Conservation (phyloP, 2,113 vertebrate genomes). For the Chaenogobius annularis region DNA sequence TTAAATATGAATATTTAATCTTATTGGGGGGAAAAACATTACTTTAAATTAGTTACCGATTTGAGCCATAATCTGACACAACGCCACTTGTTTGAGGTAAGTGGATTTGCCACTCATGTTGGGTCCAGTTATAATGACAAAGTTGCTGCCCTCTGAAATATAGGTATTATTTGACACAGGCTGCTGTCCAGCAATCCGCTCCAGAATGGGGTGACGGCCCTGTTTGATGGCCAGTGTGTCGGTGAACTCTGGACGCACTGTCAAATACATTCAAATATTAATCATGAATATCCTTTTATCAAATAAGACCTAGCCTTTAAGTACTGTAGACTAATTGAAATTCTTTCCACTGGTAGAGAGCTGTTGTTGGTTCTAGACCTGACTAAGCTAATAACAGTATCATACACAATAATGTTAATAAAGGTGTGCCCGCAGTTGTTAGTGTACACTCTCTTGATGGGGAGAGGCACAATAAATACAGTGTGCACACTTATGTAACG, state of each 20-base stretch:
- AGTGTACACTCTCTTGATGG: constrained; percentile 28
- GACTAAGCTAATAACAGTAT: background rate
- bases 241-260: constrained; percentile 96
- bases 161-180: constrained; percentile 90
- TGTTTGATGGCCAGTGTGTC: constrained; percentile 94
- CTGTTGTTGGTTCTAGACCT: background rate
- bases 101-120: constrained; percentile 99
- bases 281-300: background rate
- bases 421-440: constrained; percentile 14
- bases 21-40: background rate
- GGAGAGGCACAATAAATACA: constrained; percentile 48
- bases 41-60: constrained; percentile 80
- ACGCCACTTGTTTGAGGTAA: constrained; percentile 93
- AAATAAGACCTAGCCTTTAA: background rate
- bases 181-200: constrained; percentile 87
- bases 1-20: background rate
- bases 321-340: background rate
- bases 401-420: background rate
- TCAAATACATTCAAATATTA: constrained; percentile 30
- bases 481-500: constrained; percentile 60
- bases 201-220: constrained; percentile 93
- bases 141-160: constrained; percentile 91
- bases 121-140: constrained; percentile 92
- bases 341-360: background rate
- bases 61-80: constrained; percentile 97